phyloP scores from a whole-genome alignment of 64 coral and sea anemone genomes.

The Astreopora myriophthalma region DNA sequence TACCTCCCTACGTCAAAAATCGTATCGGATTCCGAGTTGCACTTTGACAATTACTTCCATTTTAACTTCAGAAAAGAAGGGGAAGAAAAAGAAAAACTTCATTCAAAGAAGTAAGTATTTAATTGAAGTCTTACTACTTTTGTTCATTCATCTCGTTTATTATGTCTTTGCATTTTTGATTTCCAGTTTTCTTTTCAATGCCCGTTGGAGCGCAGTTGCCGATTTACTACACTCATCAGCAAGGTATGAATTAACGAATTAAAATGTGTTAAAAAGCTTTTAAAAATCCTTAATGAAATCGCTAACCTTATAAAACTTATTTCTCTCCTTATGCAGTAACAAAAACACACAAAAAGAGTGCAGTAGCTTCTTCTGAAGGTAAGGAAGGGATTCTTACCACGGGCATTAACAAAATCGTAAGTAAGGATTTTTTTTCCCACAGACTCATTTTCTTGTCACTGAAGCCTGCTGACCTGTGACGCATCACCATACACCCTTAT shows the following conservation, averaged over 20 bases:
- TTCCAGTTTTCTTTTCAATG: constrained; percentile 91
- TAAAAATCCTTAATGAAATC: not conserved
- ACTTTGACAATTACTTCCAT: not conserved
- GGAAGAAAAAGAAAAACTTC: constrained; percentile 57
- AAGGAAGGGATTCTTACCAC: not conserved
- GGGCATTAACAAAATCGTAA: not conserved
- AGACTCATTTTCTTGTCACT: too few species aligned
- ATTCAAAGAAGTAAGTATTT: constrained; percentile 80
- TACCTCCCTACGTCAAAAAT: not conserved
- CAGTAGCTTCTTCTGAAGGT: constrained; percentile 34
- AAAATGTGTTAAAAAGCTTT: too few species aligned
- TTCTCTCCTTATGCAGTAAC: not conserved
- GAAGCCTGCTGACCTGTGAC: too few species aligned
- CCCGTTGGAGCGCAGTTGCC: constrained; percentile 83
- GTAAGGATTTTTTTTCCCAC: too few species aligned
- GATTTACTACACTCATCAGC: constrained; percentile 44
- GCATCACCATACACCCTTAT: too few species aligned
- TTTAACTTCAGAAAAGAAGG: constrained; percentile 31
- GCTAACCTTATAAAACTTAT: not conserved
- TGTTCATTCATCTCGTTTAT: not conserved
- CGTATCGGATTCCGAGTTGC: too few species aligned
- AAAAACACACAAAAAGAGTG: constrained; percentile 22
- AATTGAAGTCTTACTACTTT: not conserved
- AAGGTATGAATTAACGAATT: not conserved
- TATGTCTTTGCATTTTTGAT: not conserved